Percentiles rank a stretch among this genome's conserved stretches.
phyloP scores from a whole-genome alignment of 2,113 vertebrate genomes.

The Cephalophus harveyi region DNA sequence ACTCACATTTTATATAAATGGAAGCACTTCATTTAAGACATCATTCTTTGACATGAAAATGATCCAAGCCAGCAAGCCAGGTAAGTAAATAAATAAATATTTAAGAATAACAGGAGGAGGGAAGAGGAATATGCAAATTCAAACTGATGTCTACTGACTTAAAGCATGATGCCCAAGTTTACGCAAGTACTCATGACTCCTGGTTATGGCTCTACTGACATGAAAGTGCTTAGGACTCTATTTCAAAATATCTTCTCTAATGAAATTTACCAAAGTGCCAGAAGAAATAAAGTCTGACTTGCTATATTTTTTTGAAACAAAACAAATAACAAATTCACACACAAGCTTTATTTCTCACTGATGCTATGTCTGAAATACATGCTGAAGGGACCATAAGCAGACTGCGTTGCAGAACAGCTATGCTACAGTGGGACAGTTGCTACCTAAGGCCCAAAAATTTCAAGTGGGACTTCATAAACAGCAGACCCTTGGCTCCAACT shows the following conservation, averaged over 20 bases:
- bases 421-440: not conserved
- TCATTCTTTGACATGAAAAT: constrained; percentile 6
- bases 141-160: not conserved
- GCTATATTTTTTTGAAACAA: not conserved
- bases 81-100: not conserved
- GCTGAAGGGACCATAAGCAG: not conserved
- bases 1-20: not conserved
- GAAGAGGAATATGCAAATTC: not conserved
- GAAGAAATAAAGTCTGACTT: not conserved
- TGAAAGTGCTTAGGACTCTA: not conserved
- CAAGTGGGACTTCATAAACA: not conserved
- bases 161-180: not conserved
- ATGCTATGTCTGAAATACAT: not conserved
- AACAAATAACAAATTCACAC: not conserved
- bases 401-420: not conserved
- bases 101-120: not conserved
- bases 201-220: not conserved
- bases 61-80: constrained; percentile 40
- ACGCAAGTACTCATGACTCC: not conserved
- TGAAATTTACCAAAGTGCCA: not conserved
- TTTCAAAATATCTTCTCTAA: not conserved
- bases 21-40: constrained; percentile 4
- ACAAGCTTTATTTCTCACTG: not conserved
- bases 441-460: not conserved
- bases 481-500: not conserved